A percentile compares a stretch with the other conserved stretches of the same genome.
phyloP scores from a whole-genome alignment of 2,113 vertebrate species.

The Cariama cristata region DNA sequence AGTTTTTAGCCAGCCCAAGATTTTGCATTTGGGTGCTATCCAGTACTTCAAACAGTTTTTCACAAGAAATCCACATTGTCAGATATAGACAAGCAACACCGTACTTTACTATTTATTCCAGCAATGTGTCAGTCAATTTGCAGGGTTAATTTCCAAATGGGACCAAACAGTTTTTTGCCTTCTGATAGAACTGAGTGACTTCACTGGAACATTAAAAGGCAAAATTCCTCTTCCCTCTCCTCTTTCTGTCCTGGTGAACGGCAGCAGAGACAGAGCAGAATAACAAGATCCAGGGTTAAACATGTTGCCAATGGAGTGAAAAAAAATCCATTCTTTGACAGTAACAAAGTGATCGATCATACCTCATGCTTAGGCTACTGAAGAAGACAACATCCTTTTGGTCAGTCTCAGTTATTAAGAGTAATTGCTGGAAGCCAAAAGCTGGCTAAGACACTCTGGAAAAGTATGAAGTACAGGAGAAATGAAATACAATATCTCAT shows the following conservation, averaged over 20 bases:
- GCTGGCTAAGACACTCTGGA: slow-evolving; percentile 37
- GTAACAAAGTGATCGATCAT: slow-evolving; percentile 67
- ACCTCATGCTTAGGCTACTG: slow-evolving; percentile 59
- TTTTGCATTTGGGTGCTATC: slow-evolving; percentile 35
- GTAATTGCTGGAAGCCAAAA: slow-evolving; percentile 63
- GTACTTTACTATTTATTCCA: slow-evolving; percentile 31
- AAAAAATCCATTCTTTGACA: slow-evolving; percentile 73
- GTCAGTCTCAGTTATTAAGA: slow-evolving; percentile 70
- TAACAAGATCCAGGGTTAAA: slow-evolving; percentile 55
- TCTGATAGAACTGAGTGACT: background rate
- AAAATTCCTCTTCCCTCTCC: slow-evolving; percentile 7
- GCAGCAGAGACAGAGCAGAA: background rate
- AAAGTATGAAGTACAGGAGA: slow-evolving; percentile 39
- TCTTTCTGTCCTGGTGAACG: background rate
- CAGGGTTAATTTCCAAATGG: slow-evolving; percentile 72
- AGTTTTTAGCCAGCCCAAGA: background rate
- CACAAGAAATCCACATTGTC: slow-evolving; percentile 16
- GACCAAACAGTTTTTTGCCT: slow-evolving; percentile 52
- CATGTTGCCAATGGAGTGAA: slow-evolving; percentile 46
- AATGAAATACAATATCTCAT: background rate
- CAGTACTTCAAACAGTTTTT: slow-evolving; percentile 48
- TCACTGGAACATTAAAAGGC: slow-evolving; percentile 22
- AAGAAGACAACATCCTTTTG: slow-evolving; percentile 64
- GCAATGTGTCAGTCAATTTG: slow-evolving; percentile 60
- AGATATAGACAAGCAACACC: slow-evolving; percentile 1